Evolutionary conservation across 1,140 invertebrate genomes (phyloP).

Genomic region (Trinorchestia longiramus): DNA sequence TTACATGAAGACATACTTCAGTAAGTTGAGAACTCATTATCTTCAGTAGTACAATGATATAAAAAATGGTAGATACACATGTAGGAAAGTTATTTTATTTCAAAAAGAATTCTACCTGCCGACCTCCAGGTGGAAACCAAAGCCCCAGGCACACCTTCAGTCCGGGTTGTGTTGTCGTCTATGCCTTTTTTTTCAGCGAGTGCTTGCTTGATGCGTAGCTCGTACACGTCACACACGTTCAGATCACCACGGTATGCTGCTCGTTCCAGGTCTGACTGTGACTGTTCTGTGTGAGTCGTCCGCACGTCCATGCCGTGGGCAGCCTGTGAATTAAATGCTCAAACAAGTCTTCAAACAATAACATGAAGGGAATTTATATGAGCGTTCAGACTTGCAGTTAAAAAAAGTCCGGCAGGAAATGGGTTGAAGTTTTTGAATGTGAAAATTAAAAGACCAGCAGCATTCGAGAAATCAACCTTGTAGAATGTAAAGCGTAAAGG

Average conservation of each 20-base stretch:
- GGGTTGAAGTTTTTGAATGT: background rate
- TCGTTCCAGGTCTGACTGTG: conserved; percentile 83
- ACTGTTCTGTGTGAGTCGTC: conserved; percentile 84
- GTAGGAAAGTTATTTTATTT: too few relatives aligned
- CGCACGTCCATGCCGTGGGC: conserved; percentile 92
- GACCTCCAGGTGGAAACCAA: too few relatives aligned
- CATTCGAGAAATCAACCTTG: background rate
- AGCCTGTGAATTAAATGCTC: conserved; percentile 72
- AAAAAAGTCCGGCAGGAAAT: background rate
- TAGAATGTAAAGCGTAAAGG: background rate
- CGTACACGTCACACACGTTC: conserved; percentile 86
- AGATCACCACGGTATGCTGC: conserved; percentile 88
- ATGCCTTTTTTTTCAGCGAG: conserved; percentile 82
- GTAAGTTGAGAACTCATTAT: too few relatives aligned
- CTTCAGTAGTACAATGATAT: too few relatives aligned
- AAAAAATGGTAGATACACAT: too few relatives aligned
- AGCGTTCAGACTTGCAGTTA: background rate
- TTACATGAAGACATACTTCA: too few relatives aligned
- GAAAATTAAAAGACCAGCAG: background rate
- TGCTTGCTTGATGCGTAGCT: conserved; percentile 82
- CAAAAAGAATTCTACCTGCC: too few relatives aligned
- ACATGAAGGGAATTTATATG: background rate
- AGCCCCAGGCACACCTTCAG: conserved; percentile 72
- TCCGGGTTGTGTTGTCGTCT: conserved; percentile 85
- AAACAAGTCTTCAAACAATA: background rate